A percentile compares a stretch with the other conserved stretches of the same genome.
Evolutionary conservation across 2,888 invertebrate genomes (phyloP).

Genomic region (Coenonympha arcania): DNA sequence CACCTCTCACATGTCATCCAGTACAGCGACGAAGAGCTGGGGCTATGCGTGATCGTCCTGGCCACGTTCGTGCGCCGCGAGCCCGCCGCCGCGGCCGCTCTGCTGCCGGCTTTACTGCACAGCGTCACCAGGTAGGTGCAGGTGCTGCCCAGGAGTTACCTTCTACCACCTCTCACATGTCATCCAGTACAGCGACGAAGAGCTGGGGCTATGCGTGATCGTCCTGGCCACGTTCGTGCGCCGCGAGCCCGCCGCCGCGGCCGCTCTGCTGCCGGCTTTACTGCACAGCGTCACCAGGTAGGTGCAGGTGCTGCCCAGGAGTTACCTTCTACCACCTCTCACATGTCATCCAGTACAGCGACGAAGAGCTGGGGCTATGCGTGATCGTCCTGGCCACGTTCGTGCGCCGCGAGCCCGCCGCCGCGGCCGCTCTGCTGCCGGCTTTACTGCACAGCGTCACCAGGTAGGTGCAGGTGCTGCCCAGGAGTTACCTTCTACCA

Average conservation of each 20-base stretch:
- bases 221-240: constrained; percentile 96
- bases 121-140: constrained; percentile 90
- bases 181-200: too few relatives aligned
- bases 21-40: too few relatives aligned
- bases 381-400: constrained; percentile 96
- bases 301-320: too few relatives aligned
- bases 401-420: constrained; percentile 96
- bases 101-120: constrained; percentile 91
- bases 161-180: too few relatives aligned
- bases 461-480: constrained; percentile 95
- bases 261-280: constrained; percentile 92
- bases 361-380: constrained; percentile 94
- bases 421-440: constrained; percentile 88
- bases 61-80: constrained; percentile 97
- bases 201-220: constrained; percentile 93
- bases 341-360: too few relatives aligned
- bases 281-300: constrained; percentile 92
- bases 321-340: too few relatives aligned
- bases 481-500: too few relatives aligned
- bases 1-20: too few relatives aligned
- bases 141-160: too few relatives aligned
- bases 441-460: constrained; percentile 95
- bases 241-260: constrained; percentile 95
- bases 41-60: constrained; percentile 92
- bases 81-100: constrained; percentile 93